Evolutionary conservation across 2,797 vertebrate genomes (phyloP).

Genomic region (Chelon auratus): DNA sequence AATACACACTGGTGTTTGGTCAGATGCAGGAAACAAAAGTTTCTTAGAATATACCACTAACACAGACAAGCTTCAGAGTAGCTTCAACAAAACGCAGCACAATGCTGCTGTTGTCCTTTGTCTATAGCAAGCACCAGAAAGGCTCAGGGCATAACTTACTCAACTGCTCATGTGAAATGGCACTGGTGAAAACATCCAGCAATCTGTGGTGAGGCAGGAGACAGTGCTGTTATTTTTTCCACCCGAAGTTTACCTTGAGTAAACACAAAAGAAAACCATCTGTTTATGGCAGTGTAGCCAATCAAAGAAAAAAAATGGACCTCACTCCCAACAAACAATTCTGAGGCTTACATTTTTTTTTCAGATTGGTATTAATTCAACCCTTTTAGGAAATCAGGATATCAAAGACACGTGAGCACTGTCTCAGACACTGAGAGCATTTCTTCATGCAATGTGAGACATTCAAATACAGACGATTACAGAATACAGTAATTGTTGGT

Average conservation of each 20-base stretch:
- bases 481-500: too few relatives aligned
- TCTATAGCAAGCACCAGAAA: neutral
- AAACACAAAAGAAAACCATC: slow-evolving; percentile 64
- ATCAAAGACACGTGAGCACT: slow-evolving; percentile 12
- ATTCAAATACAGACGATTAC: too few relatives aligned
- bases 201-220: slow-evolving; percentile 49
- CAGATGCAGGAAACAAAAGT: slow-evolving; percentile 5
- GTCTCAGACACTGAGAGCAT: neutral
- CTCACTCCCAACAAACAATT: slow-evolving; percentile 38
- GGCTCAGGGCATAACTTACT: slow-evolving; percentile 15
- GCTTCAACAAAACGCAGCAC: neutral
- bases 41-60: slow-evolving; percentile 16
- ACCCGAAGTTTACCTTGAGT: slow-evolving; percentile 48
- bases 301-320: slow-evolving; percentile 32
- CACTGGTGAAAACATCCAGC: slow-evolving; percentile 41
- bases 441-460: neutral
- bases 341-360: slow-evolving; percentile 34
- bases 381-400: slow-evolving; percentile 17
- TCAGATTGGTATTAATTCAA: slow-evolving; percentile 17
- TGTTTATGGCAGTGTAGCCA: slow-evolving; percentile 62
- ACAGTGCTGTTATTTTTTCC: slow-evolving; percentile 62
- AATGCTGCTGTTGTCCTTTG: neutral
- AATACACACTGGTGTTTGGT: slow-evolving; percentile 5
- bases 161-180: slow-evolving; percentile 40
- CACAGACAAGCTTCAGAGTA: slow-evolving; percentile 8